These are phyloP conservation scores for Drosophila persimilis DNA, from an alignment of 1,140 invertebrate species.

Conservation along the genomic window DNA sequence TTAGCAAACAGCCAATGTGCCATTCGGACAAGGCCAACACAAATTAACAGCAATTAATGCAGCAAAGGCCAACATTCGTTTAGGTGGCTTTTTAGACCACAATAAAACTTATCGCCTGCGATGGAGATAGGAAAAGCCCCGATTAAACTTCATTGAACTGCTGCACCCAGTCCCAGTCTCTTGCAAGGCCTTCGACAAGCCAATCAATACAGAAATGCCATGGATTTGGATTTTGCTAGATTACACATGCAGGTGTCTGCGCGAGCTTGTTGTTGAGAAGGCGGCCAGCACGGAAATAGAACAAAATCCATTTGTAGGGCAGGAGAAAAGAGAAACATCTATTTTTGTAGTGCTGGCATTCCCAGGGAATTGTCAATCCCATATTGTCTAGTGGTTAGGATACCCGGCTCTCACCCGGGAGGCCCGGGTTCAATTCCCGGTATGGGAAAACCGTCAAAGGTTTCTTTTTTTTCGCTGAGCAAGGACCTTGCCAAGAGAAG, in stretches of 20 bases:
- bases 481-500: too few relatives aligned
- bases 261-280: too few relatives aligned
- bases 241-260: too few relatives aligned
- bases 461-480: too few relatives aligned
- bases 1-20: constrained; percentile 28
- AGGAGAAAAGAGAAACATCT: too few relatives aligned
- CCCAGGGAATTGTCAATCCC: constrained; percentile 65
- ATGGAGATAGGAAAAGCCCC: constrained; percentile 14
- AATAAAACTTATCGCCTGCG: constrained; percentile 29
- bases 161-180: neutral
- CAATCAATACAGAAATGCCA: constrained; percentile 8
- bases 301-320: too few relatives aligned
- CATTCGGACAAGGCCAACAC: constrained; percentile 48
- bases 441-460: constrained; percentile 86
- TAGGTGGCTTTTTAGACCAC: neutral
- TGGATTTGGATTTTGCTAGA: too few relatives aligned
- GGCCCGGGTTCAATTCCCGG: constrained; percentile 93
- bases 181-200: constrained; percentile 24
- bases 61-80: constrained; percentile 14
- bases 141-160: neutral
- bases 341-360: too few relatives aligned
- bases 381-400: constrained; percentile 92
- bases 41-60: constrained; percentile 55
- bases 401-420: constrained; percentile 92
- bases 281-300: too few relatives aligned